These are phyloP conservation scores for Paracanthobrama guichenoti DNA, from an alignment of 2,113 vertebrate genomes.

Conservation along the genomic window DNA sequence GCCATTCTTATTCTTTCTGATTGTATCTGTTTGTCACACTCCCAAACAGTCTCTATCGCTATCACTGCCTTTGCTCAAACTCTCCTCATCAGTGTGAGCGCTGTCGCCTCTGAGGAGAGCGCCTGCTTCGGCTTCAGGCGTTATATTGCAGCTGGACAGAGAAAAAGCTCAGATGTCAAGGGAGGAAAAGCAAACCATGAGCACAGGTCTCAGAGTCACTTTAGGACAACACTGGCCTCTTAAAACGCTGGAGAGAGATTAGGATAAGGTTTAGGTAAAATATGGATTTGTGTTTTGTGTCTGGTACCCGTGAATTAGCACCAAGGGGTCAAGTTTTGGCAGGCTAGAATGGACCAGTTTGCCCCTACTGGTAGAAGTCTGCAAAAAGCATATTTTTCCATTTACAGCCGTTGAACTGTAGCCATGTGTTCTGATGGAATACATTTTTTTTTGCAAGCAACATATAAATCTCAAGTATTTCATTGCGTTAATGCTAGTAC, in stretches of 20 bases:
- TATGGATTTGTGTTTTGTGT: neutral
- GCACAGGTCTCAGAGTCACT: conserved; percentile 41
- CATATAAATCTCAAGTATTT: conserved; percentile 12
- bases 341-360: neutral
- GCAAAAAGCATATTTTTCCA: neutral
- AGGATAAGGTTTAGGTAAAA: neutral
- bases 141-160: conserved; percentile 44
- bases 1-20: conserved; percentile 40
- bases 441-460: neutral
- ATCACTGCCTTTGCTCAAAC: conserved; percentile 33
- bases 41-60: conserved; percentile 22
- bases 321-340: conserved; percentile 3
- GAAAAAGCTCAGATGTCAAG: conserved; percentile 43
- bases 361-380: conserved; percentile 13
- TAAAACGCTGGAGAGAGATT: conserved; percentile 26
- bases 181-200: conserved; percentile 38
- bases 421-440: conserved; percentile 16
- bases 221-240: conserved; percentile 45
- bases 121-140: conserved; percentile 30
- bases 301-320: conserved; percentile 7
- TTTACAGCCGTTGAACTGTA: neutral
- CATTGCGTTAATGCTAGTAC: neutral
- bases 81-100: conserved; percentile 30
- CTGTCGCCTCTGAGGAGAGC: conserved; percentile 6
- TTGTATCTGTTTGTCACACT: conserved; percentile 46